phyloP scores from a whole-genome alignment of 2,797 vertebrate genomes.

The Myoxocephalus aenaeus region DNA sequence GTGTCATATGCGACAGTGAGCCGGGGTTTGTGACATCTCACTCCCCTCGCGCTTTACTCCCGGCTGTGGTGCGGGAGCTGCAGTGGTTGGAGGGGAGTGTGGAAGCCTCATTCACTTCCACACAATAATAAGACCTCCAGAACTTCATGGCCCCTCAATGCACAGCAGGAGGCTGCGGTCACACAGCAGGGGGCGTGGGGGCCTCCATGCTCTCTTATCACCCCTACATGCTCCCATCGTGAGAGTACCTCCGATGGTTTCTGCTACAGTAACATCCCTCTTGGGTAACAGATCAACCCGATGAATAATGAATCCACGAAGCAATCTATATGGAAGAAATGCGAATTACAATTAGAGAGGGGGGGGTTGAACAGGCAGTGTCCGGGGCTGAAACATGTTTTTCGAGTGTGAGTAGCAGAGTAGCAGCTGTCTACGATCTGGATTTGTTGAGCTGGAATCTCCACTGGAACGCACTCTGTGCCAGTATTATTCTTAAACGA shows the following conservation, averaged over 20 bases:
- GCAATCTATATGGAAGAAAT: constrained; percentile 40
- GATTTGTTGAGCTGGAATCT: constrained; percentile 56
- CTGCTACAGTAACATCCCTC: constrained; percentile 9
- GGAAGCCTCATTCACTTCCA: constrained; percentile 14
- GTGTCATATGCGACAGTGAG: constrained; percentile 69
- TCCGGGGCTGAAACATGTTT: constrained; percentile 13
- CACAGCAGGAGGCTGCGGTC: constrained; percentile 46
- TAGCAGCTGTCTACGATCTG: constrained; percentile 56
- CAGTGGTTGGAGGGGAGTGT: not conserved
- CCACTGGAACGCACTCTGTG: constrained; percentile 42
- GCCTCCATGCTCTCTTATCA: not conserved
- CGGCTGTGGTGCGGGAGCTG: constrained; percentile 30
- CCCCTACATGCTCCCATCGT: not conserved
- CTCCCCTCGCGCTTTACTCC: constrained; percentile 47
- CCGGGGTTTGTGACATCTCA: constrained; percentile 71
- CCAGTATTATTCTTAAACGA: constrained; percentile 75
- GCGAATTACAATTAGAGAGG: constrained; percentile 43
- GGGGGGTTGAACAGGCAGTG: not conserved
- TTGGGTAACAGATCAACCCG: constrained; percentile 23
- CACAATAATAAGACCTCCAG: constrained; percentile 39
- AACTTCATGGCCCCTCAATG: constrained; percentile 26
- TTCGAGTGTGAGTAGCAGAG: constrained; percentile 6
- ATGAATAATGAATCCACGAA: constrained; percentile 53
- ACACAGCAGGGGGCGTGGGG: constrained; percentile 37
- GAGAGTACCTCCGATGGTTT: not conserved